phyloP scores from a whole-genome alignment of 2,797 vertebrate genomes.

The Australoheros facetus region DNA sequence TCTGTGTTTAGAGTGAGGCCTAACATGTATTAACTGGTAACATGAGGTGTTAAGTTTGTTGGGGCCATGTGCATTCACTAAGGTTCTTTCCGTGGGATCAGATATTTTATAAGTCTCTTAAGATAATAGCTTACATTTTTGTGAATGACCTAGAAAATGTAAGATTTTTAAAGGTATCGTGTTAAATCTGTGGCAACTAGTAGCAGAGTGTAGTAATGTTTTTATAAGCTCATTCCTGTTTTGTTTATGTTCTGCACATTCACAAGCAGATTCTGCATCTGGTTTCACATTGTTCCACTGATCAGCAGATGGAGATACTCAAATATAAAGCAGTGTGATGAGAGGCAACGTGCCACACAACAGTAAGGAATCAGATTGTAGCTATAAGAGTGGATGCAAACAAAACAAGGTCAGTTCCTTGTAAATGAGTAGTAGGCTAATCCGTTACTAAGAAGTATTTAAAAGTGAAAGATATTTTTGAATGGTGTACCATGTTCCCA shows the following conservation, averaged over 20 bases:
- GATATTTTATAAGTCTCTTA: conserved; percentile 3
- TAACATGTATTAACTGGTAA: conserved; percentile 52
- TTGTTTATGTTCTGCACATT: neutral
- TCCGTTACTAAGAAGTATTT: too few relatives aligned
- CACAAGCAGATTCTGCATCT: neutral
- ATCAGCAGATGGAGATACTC: neutral
- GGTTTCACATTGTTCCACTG: neutral
- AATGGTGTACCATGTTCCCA: too few relatives aligned
- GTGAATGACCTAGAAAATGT: neutral
- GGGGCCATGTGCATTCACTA: neutral
- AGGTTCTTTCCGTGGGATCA: neutral
- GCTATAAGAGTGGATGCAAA: neutral
- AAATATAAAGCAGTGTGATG: neutral
- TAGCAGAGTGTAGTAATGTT: neutral
- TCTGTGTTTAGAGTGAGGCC: conserved; percentile 47
- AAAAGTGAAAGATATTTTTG: too few relatives aligned
- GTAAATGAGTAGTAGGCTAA: neutral
- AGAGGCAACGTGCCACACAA: neutral
- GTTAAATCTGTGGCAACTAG: neutral
- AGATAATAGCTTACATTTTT: neutral
- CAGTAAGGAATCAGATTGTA: neutral
- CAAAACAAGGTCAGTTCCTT: neutral
- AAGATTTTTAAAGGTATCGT: neutral
- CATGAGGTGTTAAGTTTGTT: conserved; percentile 53
- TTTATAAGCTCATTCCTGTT: neutral